These are phyloP conservation scores for Todus mexicanus DNA, from an alignment of 2,797 vertebrate species.

Conservation along the genomic window DNA sequence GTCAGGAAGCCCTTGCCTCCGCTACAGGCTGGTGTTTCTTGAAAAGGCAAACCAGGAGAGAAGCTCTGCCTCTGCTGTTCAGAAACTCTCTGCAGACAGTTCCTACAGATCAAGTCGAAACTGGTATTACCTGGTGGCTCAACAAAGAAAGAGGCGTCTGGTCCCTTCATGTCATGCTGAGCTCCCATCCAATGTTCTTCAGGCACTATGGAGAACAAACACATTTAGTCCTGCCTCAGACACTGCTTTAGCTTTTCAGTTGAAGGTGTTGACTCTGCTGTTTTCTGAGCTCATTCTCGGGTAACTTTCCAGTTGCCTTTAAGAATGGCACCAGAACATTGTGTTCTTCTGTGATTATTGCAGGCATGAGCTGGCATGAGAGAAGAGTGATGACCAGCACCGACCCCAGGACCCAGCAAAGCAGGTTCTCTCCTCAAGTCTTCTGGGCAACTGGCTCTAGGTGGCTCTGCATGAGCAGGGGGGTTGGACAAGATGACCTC, in stretches of 20 bases:
- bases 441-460: not conserved
- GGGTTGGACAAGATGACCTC: not conserved
- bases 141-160: constrained; percentile 33
- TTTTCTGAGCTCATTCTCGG: not conserved
- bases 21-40: not conserved
- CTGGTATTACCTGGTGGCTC: constrained; percentile 30
- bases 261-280: not conserved
- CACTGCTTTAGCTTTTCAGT: not conserved
- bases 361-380: not conserved
- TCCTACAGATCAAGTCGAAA: not conserved
- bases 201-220: not conserved
- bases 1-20: not conserved
- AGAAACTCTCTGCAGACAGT: not conserved
- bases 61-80: not conserved
- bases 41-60: not conserved
- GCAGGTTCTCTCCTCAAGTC: not conserved
- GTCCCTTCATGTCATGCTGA: not conserved
- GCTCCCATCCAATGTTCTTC: constrained; percentile 32
- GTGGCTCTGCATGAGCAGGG: not conserved
- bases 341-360: fast-evolving
- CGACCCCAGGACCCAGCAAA: not conserved
- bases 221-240: not conserved
- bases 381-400: not conserved
- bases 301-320: not conserved
- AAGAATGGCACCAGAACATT: not conserved